Evolutionary conservation across 2,113 vertebrate genomes (phyloP).

Genomic region (Arothron firmamentum): DNA sequence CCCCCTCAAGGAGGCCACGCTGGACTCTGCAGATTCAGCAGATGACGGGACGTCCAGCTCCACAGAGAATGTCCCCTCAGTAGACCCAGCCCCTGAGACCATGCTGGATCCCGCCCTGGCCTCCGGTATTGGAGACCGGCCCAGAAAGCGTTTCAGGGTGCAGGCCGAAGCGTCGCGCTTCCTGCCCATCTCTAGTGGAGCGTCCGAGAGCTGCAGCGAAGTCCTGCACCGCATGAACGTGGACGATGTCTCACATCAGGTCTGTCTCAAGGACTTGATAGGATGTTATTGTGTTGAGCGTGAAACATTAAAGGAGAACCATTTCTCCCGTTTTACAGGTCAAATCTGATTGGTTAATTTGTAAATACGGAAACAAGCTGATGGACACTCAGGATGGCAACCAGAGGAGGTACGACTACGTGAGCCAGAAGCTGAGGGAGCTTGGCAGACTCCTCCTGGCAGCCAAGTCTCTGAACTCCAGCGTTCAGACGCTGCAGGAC

Average conservation of each 20-base stretch:
- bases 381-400: conserved; percentile 44
- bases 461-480: conserved; percentile 37
- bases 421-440: conserved; percentile 58
- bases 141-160: conserved; percentile 44
- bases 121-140: background rate
- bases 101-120: conserved; percentile 5
- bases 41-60: background rate
- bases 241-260: conserved; percentile 54
- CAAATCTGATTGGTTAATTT: conserved; percentile 62
- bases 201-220: conserved; percentile 56
- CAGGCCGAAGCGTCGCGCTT: conserved; percentile 58
- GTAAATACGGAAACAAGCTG: conserved; percentile 55
- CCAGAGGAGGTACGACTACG: conserved; percentile 47
- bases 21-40: background rate
- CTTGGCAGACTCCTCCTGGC: conserved; percentile 52
- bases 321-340: conserved; percentile 25
- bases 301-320: too few species aligned
- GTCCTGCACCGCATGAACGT: conserved; percentile 62
- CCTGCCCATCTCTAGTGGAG: conserved; percentile 47
- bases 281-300: too few species aligned
- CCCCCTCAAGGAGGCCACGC: conserved; percentile 32
- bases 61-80: background rate
- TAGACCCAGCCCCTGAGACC: conserved; percentile 8
- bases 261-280: background rate
- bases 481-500: conserved; percentile 40